Conservation (phyloP, 1,140 invertebrate species). For the Lethocerus indicus region DNA sequence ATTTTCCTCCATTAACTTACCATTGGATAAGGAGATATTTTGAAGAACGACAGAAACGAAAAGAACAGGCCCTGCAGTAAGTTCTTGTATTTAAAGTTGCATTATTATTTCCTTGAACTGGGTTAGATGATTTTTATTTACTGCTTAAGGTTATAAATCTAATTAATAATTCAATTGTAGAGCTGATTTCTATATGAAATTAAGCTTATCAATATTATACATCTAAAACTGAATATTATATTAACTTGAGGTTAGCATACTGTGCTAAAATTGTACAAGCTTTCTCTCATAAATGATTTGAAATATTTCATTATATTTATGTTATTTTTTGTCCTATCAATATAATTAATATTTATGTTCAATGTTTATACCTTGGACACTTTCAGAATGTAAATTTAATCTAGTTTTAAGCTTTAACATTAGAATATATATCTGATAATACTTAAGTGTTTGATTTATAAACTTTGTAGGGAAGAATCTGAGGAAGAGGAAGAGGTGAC, state of each 20-base stretch:
- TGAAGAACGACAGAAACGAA: conserved; percentile 4
- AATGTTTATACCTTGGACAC: too few species aligned
- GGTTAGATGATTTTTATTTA: neutral
- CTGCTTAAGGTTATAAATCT: neutral
- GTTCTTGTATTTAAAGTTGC: too few species aligned
- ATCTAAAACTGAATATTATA: too few species aligned
- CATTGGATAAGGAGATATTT: conserved; percentile 24
- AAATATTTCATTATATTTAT: neutral
- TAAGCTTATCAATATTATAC: neutral
- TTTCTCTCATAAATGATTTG: too few species aligned
- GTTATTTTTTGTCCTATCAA: neutral
- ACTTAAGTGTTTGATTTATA: neutral
- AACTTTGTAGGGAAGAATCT: conserved; percentile 21
- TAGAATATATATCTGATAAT: too few species aligned
- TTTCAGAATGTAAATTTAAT: too few species aligned
- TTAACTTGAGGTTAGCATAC: too few species aligned
- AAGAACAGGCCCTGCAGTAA: conserved; percentile 10
- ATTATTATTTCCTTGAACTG: too few species aligned
- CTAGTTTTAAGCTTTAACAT: too few species aligned
- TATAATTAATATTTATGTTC: neutral
- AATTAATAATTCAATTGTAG: neutral
- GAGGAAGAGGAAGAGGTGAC: conserved; percentile 29
- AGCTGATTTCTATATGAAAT: neutral
- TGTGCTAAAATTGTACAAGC: too few species aligned
- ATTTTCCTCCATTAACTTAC: conserved; percentile 26